phyloP scores from a whole-genome alignment of 30 jellyfish, hydroid and myxozoan species.

The Sanderia malayensis region DNA sequence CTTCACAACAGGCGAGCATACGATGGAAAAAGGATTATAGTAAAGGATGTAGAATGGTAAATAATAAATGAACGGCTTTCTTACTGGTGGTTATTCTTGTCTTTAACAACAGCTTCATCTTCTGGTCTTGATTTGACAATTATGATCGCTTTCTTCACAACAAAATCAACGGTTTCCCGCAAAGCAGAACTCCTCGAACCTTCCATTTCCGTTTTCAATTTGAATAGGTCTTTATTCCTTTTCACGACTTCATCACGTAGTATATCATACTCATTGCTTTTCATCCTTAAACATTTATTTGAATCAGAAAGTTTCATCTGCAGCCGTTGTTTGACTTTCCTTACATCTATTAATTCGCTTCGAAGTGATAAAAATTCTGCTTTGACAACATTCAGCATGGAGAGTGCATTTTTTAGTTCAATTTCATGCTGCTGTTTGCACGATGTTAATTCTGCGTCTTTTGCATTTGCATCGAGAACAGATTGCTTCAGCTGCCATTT shows the following conservation, averaged over 20 bases:
- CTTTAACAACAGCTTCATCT: slow-evolving; percentile 2
- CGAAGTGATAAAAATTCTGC: slow-evolving; percentile 36
- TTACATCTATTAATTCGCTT: slow-evolving; percentile 28
- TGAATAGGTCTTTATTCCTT: slow-evolving; percentile 37
- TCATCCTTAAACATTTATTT: slow-evolving; percentile 17
- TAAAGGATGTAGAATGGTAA: no score
- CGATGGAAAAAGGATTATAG: no score
- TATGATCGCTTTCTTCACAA: slow-evolving; percentile 47
- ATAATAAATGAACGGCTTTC: slow-evolving; percentile 1
- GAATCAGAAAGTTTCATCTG: slow-evolving; percentile 33
- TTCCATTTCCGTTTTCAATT: slow-evolving; percentile 36
- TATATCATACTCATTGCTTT: slow-evolving; percentile 5
- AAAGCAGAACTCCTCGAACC: slow-evolving; percentile 57
- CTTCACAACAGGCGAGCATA: no score
- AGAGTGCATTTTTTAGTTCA: slow-evolving; percentile 21
- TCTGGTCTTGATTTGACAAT: not conserved
- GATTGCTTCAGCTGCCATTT: slow-evolving; percentile 65
- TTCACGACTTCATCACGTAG: slow-evolving; percentile 18
- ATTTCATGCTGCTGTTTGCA: slow-evolving; percentile 28
- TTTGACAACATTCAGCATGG: slow-evolving; percentile 38
- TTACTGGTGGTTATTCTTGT: slow-evolving; percentile 1
- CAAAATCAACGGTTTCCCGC: slow-evolving; percentile 46
- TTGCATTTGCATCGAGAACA: slow-evolving; percentile 22
- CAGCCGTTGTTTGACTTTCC: slow-evolving; percentile 39
- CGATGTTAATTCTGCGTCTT: slow-evolving; percentile 11